Evolutionary conservation across 2,888 invertebrate genomes (phyloP), one percentile per base, ranked within the genome.

Genomic region (Seladonia tumulorum): DNA sequence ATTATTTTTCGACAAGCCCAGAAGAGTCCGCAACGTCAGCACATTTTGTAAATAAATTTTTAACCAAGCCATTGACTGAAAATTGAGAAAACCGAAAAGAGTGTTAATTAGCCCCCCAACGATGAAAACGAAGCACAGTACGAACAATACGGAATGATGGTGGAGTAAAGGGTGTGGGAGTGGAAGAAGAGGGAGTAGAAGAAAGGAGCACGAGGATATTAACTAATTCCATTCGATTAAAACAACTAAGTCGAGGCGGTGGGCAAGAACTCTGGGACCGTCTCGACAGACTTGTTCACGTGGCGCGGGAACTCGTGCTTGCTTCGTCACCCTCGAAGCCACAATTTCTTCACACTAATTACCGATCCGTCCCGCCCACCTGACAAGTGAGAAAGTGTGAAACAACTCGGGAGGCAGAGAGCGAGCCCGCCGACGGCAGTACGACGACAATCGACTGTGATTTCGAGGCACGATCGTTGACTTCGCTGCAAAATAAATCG

Each of bases 331-430:
- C 83, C 86, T 86, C 85, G 39, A 83, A 81, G 83, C 76, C 85
- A 84, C 80, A 82, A 79, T 82, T 88, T 83, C 88, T 88, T 89
- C 88, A 86, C 84, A 82, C 88, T 88, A 88, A 90, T 90, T 88
- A 87, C 81, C 77, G 76, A 87, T 79, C 81, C 81, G 90, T 87
- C 83, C 83, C 83, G 90, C 89, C 89, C 87, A 87, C 87, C 88
- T 87, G 88, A 87, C 87, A 83, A 87, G 60, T 77, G 85, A 81
- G 87, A 87, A 87, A 85, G 85, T 88, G 87, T 72, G 83, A 83
- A 86, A 81, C 72, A 83, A 66, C 86, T 78, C 76, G 68, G 22
- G 29, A 22, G 68, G 39, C 68, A 18, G 68, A 12, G 68, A 68
- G 22, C 39, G 68, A n/a, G 42, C 35, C 35, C 10, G 68, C 39